Base-by-base conservation (phyloP, 2,113 vertebrate genomes). In the Gasterosteus nipponicus region DNA sequence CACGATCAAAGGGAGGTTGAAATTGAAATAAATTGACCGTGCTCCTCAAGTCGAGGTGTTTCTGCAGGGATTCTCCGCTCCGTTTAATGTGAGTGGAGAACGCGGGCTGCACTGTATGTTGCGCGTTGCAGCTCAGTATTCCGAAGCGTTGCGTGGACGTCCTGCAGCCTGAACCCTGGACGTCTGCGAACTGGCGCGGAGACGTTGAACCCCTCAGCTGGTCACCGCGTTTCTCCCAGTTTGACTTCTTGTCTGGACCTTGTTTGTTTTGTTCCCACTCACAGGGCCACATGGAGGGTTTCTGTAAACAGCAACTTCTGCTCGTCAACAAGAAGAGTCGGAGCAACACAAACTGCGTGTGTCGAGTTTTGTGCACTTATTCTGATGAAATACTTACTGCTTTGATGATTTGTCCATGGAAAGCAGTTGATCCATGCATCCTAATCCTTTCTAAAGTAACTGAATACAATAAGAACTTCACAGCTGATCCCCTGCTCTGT, bases 261-360 rank as follows among this genome's bases (percentile, higher is more conserved):
- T 46, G 56, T 54, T 56, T 63, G 47, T 41, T 73, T n/a, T 51
- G 49, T n/a, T 41, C 71, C 58, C 49, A 74, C 71, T 80, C 57
- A 47, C 46, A 22, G 58, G n/a, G 31, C 47, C 41, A 8, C 78
- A n/a, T 8, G 14, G 57, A 56, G 57, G 7, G 19, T 44, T 15
- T 62, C 58, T 22, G 4, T 15, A 6, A 2, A 62, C 29, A 9
- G 14, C 14, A 68, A 51, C 44, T 31, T 59, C 31, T 58, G 7
- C 60, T 33, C 10, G 4, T 39, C n/a, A 39, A 22, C 35, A 35
- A 42, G 4, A 18, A 4, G 44, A 51, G 56, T 7, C 12, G 26
- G 22, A 53, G 22, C 35, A 26, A 10, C 18, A 8, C 10, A 44
- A 59, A 19, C 7, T 41, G n/a, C 29, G n/a, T n/a, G n/a, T n/a